phyloP scores from a whole-genome alignment of 2,113 vertebrate genomes.

The Mandrillus leucophaeus region DNA sequence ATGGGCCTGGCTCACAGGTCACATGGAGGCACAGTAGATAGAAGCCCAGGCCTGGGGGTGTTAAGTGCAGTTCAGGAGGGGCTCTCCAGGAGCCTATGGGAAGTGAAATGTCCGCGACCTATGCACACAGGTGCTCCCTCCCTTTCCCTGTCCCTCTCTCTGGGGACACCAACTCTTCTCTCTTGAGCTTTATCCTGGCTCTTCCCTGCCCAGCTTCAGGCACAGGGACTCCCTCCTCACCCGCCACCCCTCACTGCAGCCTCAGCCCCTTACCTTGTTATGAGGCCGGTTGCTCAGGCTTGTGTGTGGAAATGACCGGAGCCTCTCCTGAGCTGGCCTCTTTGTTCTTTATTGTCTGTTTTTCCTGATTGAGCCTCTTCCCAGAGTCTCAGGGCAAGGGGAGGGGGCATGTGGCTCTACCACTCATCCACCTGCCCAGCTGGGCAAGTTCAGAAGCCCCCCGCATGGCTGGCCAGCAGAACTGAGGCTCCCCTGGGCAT shows the following conservation, averaged over 20 bases:
- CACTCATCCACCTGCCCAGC: not conserved
- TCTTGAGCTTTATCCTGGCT: not conserved
- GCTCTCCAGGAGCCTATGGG: not conserved
- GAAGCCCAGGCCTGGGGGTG: rapidly evolving
- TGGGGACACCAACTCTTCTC: not conserved
- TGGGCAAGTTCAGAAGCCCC: not conserved
- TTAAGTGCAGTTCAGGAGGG: not conserved
- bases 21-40: rapidly evolving
- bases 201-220: not conserved
- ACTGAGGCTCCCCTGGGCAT: not conserved
- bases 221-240: not conserved
- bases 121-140: too few species aligned
- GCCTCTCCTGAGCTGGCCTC: not conserved
- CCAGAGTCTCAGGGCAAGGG: not conserved
- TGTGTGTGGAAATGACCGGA: not conserved
- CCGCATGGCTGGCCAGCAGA: not conserved
- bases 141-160: not conserved
- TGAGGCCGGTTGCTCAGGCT: not conserved
- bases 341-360: constrained; percentile 32
- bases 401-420: too few species aligned
- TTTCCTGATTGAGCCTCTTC: constrained; percentile 45
- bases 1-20: not conserved
- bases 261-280: not conserved
- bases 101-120: not conserved
- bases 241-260: not conserved